These are phyloP conservation scores for Platysteira castanea DNA, from an alignment of 2,113 vertebrate species.

Conservation along the genomic window DNA sequence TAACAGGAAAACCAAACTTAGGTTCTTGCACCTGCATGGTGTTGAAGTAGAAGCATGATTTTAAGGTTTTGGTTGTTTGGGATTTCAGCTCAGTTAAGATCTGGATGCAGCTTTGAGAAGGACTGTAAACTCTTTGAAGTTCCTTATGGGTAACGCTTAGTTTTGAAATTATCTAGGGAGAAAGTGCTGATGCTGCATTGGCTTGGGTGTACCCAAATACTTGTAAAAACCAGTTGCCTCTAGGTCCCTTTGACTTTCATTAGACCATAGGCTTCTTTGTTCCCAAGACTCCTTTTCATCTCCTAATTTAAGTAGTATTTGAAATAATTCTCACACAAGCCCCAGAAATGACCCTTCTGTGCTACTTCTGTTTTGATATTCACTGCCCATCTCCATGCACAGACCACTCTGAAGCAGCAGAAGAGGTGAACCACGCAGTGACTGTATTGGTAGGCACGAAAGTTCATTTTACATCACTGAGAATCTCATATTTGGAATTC, in stretches of 20 bases:
- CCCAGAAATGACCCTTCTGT: neutral
- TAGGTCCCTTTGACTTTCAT: neutral
- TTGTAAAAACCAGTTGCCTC: neutral
- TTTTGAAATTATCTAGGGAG: neutral
- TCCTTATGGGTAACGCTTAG: neutral
- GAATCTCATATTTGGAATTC: neutral
- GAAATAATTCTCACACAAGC: neutral
- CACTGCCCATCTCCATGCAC: fast-evolving
- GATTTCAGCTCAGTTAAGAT: constrained; percentile 5
- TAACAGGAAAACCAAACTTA: neutral
- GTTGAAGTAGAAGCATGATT: neutral
- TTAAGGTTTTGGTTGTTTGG: neutral
- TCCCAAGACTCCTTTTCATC: neutral
- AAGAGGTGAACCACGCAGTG: neutral
- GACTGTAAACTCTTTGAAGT: neutral
- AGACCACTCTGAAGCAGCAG: neutral
- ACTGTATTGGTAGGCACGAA: neutral
- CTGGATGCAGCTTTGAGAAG: neutral
- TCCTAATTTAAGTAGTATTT: neutral
- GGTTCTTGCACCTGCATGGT: neutral
- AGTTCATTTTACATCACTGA: neutral
- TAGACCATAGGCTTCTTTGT: neutral
- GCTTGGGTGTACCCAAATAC: neutral
- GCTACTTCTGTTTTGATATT: neutral
- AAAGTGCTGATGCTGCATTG: neutral